These are phyloP conservation scores for Porites lobata DNA, from an alignment of 92 coral and sea anemone species.

Conservation along the genomic window DNA sequence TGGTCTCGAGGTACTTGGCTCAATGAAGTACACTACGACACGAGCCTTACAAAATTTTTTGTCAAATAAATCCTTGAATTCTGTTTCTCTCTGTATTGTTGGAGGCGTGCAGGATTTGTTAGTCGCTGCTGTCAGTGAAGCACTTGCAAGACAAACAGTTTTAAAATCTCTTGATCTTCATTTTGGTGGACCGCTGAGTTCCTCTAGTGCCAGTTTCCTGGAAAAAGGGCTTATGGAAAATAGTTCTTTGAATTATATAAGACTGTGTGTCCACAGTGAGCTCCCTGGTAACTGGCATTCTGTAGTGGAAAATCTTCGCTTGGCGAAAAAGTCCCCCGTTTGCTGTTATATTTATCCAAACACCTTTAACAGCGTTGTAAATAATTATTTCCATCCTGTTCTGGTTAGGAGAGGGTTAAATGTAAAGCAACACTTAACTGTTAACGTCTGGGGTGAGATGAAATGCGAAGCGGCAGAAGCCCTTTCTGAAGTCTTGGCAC, in stretches of 20 bases:
- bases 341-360: neutral
- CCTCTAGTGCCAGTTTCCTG: neutral
- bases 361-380: neutral
- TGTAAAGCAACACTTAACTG: neutral
- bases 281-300: neutral
- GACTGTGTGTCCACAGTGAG: neutral
- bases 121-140: neutral
- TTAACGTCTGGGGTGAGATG: constrained; percentile 21
- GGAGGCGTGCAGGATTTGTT: neutral
- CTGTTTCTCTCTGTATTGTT: neutral
- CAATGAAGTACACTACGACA: neutral
- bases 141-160: neutral
- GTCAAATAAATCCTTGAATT: neutral
- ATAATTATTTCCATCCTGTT: neutral
- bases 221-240: constrained; percentile 1
- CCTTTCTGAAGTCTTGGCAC: neutral
- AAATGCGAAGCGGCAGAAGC: neutral
- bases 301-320: neutral
- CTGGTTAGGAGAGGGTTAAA: too few relatives aligned
- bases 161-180: neutral
- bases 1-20: neutral
- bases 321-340: neutral
- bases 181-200: neutral
- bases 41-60: neutral
- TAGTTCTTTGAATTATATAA: neutral